Evolutionary conservation across 2,797 vertebrate genomes (phyloP), one percentile per base, ranked within the genome.

Genomic region (Limnodromus scolopaceus): DNA sequence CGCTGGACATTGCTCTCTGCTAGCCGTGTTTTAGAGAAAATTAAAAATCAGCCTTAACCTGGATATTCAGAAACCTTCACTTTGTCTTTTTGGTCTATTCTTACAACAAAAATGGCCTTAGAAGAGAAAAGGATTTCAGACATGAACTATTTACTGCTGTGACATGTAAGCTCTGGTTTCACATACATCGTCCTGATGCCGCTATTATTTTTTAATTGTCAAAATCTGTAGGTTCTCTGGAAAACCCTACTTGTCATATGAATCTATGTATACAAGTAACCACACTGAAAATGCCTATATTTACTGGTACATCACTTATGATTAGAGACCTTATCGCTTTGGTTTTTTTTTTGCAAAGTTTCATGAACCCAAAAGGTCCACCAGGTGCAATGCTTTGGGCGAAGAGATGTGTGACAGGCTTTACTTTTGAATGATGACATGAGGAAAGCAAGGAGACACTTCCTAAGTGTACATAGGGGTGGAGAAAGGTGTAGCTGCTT

Each of bases 221-320:
- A 63, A 27, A 23, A 58, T 17, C 41, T n/a, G 9, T 22, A 60
- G 9, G 17, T 66, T 66, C 10, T 32, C 55, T 77, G 36, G 39
- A 76, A 86, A 85, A 19, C 18, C 24, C 27, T 38, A 2, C 10
- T 58, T 66, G 18, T 13, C 12, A 3, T 6, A 22, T 15, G 7
- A 77, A 55, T 60, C 23, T 55, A 17, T 19, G 1, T 12, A 16
- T 24, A 10, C 13, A 49, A 78, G 13, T 25, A 61, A 41, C 13
- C 11, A 36, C 9, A 39, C 0, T 0, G 1, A 54, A 78, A 81
- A 57, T 9, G 3, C 3, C 16, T 38, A 1, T 17, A 9, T 48
- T 88, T 70, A 57, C 13, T 17, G 12, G 16, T 23, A 24, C 6
- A 30, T 71, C 54, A 16, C 24, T 46, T 66, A n/a, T 4, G 20